Base-by-base conservation (phyloP, 2,797 vertebrate genomes). In the Hypotaenidia philippensis region DNA sequence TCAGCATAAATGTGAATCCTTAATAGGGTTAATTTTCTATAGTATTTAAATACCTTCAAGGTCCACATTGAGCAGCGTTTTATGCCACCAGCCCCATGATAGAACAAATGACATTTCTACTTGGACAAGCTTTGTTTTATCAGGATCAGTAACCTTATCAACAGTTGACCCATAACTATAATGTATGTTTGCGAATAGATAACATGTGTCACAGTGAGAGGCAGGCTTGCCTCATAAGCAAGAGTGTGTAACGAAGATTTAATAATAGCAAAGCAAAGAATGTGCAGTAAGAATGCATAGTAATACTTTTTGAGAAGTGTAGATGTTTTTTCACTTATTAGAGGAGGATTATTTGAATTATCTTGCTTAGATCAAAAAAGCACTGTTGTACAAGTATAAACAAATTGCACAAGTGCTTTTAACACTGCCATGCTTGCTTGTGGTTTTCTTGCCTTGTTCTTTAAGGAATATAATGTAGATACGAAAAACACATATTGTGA, bases 81-180 rank as follows among this genome's bases (percentile, higher is more conserved):
- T 97, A 95, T 98, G 98, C 98, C 97, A 98, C 98, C 98, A 97
- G 97, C 97, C 97, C 96, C 77, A 81, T 96, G 96, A 97, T 98
- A 97, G 98, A 98, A 99, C 98, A 99, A 99, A 99, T 98, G 98
- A 98, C 98, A 97, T 98, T 98, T 98, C 98, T 98, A 98, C 98
- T 98, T 98, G 97, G 98, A 98, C 98, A 98, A 98, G 98, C 98
- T 99, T 98, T 99, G 98, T 98, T 99, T 99, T 98, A 98, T 98
- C 97, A 95, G 98, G 98, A 99, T 98, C 98, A 98, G 98, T 99
- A 99, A 99, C 99, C 99, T 99, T 99, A 99, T 99, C 98, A 99
- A 98, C 98, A 98, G 98, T 96, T 99, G 99, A 99, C 98, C 99
- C 99, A 98, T 98, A 99, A 99, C 98, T 96, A 95, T 97, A 97